Percentiles rank a stretch among this genome's conserved stretches.
Conservation (phyloP, 2,113 vertebrate genomes). For the Corythornis vintsioides region DNA sequence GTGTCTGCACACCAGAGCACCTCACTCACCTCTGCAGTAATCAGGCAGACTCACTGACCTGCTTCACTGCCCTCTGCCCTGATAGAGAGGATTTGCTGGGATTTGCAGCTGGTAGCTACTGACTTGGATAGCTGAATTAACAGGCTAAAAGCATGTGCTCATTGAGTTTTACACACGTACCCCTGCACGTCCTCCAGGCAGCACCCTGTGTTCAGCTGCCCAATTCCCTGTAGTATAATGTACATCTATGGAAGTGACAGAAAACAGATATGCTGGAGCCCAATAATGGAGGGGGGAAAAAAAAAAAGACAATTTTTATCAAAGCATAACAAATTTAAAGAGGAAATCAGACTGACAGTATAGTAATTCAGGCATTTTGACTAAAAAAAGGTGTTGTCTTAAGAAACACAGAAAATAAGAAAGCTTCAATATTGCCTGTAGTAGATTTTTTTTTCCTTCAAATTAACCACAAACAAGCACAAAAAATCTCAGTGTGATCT, state of each 20-base stretch:
- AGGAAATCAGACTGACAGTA: neutral
- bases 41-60: too few relatives aligned
- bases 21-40: too few relatives aligned
- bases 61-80: too few relatives aligned
- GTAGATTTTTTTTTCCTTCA: neutral
- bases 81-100: too few relatives aligned
- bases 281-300: neutral
- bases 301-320: neutral
- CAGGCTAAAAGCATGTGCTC: neutral
- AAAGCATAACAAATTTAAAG: neutral
- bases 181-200: neutral
- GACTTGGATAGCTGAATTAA: neutral
- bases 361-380: neutral
- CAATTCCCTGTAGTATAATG: neutral
- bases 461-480: neutral
- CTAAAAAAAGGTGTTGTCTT: neutral
- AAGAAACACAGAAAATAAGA: neutral
- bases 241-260: neutral
- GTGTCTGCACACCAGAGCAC: too few relatives aligned
- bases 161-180: neutral
- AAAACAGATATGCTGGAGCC: neutral
- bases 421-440: neutral
- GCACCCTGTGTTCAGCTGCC: neutral
- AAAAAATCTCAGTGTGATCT: neutral
- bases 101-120: neutral